phyloP scores from a whole-genome alignment of 2,113 vertebrate species.

The Calidris pygmaea region DNA sequence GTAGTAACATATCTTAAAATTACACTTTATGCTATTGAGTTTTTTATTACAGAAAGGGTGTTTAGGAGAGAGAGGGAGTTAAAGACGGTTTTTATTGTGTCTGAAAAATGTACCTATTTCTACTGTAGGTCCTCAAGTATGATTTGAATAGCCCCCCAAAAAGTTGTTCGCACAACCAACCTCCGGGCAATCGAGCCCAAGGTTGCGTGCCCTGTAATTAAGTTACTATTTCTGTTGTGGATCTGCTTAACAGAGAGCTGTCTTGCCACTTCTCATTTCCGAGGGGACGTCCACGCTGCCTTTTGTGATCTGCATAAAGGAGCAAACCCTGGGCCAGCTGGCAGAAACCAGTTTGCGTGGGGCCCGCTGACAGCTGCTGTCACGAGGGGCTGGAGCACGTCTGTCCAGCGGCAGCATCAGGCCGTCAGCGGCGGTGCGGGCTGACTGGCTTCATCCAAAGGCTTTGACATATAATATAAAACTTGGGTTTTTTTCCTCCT shows the following conservation, averaged over 20 bases:
- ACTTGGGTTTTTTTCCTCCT: background rate
- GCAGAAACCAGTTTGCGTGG: accelerated
- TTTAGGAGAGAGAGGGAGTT: background rate
- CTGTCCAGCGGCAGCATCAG: accelerated
- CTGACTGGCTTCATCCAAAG: background rate
- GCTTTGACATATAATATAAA: background rate
- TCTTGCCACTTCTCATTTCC: background rate
- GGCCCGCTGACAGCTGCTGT: background rate
- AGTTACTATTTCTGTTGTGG: background rate
- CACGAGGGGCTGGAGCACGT: background rate
- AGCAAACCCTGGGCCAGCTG: background rate
- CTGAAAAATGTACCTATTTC: background rate
- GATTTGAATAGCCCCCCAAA: background rate
- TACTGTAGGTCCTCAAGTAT: background rate
- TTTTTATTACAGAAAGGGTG: background rate
- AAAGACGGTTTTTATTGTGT: background rate
- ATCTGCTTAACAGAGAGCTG: background rate
- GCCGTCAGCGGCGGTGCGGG: background rate
- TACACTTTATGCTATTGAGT: background rate
- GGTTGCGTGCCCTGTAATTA: background rate
- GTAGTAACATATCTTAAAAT: background rate
- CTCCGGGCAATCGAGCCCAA: background rate
- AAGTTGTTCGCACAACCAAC: background rate
- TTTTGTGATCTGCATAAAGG: background rate
- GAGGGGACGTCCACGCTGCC: background rate